Evolutionary conservation across 2,797 vertebrate genomes (phyloP).

Genomic region (Discoglossus pictus): DNA sequence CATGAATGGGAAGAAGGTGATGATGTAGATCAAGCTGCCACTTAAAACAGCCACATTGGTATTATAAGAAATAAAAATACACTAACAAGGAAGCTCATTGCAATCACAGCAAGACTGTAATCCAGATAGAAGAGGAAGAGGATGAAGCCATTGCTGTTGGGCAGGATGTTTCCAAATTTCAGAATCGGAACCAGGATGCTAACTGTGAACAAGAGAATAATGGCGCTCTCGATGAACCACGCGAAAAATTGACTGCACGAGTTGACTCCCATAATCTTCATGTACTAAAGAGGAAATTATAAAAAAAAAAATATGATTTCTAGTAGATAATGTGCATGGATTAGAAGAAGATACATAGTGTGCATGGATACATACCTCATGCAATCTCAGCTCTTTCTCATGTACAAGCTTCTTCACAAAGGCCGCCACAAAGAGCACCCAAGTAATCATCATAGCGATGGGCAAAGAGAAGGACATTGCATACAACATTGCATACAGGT

Average conservation of each 20-base stretch:
- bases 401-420: slow-evolving; percentile 96
- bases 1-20: slow-evolving; percentile 95
- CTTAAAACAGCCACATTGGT: slow-evolving; percentile 93
- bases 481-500: slow-evolving; percentile 89
- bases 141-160: slow-evolving; percentile 78
- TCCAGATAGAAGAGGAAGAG: slow-evolving; percentile 90
- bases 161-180: slow-evolving; percentile 82
- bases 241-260: slow-evolving; percentile 93
- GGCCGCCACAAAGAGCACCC: slow-evolving; percentile 92
- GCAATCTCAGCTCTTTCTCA: slow-evolving; percentile 92
- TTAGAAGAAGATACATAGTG: no score
- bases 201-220: slow-evolving; percentile 80
- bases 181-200: slow-evolving; percentile 83
- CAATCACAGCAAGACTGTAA: slow-evolving; percentile 88
- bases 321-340: no score
- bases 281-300: slow-evolving; percentile 77
- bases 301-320: not conserved
- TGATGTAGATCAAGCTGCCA: slow-evolving; percentile 90
- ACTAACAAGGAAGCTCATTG: slow-evolving; percentile 92
- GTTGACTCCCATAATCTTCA: slow-evolving; percentile 99
- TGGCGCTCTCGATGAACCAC: slow-evolving; percentile 88
- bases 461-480: slow-evolving; percentile 91
- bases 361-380: slow-evolving; percentile 76
- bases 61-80: slow-evolving; percentile 92
- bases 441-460: slow-evolving; percentile 90